phyloP scores from a whole-genome alignment of 92 coral and sea anemone genomes.

The Metridium senile region DNA sequence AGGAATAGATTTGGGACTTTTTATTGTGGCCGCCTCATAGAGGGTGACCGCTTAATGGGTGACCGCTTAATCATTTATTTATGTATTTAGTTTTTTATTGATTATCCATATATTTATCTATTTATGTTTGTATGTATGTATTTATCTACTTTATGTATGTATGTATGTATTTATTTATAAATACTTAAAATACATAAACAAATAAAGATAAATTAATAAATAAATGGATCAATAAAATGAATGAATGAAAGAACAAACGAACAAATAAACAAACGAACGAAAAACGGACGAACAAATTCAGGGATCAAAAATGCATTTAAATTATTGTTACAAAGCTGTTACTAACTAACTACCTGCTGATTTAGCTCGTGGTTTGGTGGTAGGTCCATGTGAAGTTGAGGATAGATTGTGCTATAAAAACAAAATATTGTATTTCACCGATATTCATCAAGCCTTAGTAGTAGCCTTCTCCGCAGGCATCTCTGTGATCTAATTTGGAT shows the following conservation, averaged over 20 bases:
- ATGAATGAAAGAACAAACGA: not conserved
- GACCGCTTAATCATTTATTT: no score
- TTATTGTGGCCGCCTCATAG: no score
- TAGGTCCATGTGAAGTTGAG: not conserved
- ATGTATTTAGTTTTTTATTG: no score
- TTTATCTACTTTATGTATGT: no score
- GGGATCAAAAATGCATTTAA: no score
- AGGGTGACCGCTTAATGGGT: no score
- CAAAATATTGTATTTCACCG: not conserved
- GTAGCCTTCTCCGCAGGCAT: not conserved
- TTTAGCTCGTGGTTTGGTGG: slow-evolving; percentile 1
- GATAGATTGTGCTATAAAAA: not conserved
- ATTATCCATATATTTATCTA: no score
- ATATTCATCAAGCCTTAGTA: not conserved
- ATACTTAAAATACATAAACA: not conserved
- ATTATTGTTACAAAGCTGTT: not conserved
- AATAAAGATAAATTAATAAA: not conserved
- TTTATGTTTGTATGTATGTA: no score
- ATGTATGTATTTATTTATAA: not conserved
- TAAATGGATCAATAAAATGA: not conserved
- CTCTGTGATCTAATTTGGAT: not conserved
- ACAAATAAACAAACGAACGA: not conserved
- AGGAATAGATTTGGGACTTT: no score
- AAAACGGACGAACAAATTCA: not conserved
- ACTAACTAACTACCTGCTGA: not conserved